Base-by-base conservation (phyloP, 2,888 invertebrate genomes). In the Arenicola marina region DNA sequence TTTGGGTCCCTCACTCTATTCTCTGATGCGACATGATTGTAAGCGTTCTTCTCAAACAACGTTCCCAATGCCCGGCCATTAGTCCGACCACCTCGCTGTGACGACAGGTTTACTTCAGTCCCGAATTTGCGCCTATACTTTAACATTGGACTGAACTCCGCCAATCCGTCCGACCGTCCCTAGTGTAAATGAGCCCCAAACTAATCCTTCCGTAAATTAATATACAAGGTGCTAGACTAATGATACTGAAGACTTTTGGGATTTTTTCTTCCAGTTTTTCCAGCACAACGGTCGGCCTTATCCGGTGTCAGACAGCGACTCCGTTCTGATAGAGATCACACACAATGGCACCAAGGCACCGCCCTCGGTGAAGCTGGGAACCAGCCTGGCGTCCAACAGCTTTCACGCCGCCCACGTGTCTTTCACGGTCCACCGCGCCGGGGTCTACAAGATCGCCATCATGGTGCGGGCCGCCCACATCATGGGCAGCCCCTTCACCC, bases 231-330 rank as follows among this genome's bases (percentile, higher is more conserved):
- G n/a, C n/a, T n/a, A n/a, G 11, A 4, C 4, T 15, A 28, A 26
- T 11, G 26, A 21, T 7, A 18, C 11, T 38, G 38, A 38, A 15
- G 29, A 26, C 2, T 4, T 46, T 29, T 11, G 15, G 3, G 28
- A 7, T 46, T 53, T 29, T 44, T 2, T 28, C 24, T 57, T 65
- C 2, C 61, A 66, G 66, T 63, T 66, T 54, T 93, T 89, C 86
- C 93, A 94, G 85, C 89, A 93, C 69, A 95, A 95, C 84, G 93
- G 95, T 29, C 92, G 93, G 82, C 92, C 95, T 70, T 95, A 95
- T 87, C 94, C 94, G 72, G 91, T 95, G 81, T 93, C 93, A 85
- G 93, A 93, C 87, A 92, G 92, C 67, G 95, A 95, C 85, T 91
- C 92, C 82, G 88, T 95, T 72, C 88, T 90, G 75, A 91, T 95